Conservation (phyloP, 2,888 invertebrate species). For the Aethes cnicana region DNA sequence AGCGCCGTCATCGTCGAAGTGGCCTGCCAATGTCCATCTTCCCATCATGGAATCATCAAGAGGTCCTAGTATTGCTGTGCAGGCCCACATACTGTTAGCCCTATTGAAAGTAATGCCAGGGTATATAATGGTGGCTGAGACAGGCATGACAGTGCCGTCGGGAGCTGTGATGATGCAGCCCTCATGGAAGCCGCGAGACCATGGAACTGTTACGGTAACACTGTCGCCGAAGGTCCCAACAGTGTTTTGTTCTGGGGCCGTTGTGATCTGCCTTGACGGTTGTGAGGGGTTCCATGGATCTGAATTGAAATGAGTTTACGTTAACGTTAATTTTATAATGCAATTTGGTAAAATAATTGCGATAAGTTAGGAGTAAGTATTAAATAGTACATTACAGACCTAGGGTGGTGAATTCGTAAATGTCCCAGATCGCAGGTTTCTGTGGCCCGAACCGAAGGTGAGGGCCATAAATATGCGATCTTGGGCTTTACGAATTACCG, state of each 20-base stretch:
- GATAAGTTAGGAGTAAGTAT: too few species aligned
- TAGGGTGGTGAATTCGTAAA: too few species aligned
- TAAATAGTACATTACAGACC: too few species aligned
- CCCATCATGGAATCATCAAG: constrained; percentile 24
- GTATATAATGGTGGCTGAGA: constrained; percentile 10
- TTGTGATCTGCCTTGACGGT: constrained; percentile 11
- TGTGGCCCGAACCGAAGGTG: too few species aligned
- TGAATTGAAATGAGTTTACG: background rate
- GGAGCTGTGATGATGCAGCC: constrained; percentile 24
- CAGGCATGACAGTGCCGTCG: constrained; percentile 27
- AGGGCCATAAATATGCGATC: too few species aligned
- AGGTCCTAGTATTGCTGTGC: constrained; percentile 20
- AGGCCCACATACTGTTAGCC: constrained; percentile 13
- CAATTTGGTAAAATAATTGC: too few species aligned
- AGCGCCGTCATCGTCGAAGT: constrained; percentile 15
- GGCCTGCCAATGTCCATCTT: constrained; percentile 16
- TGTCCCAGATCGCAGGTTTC: too few species aligned
- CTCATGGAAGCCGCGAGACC: constrained; percentile 7
- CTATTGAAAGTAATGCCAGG: constrained; percentile 18
- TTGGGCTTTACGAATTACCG: too few species aligned
- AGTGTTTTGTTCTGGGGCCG: constrained; percentile 22
- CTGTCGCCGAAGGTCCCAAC: constrained; percentile 20
- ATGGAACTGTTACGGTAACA: constrained; percentile 1
- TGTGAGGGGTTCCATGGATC: constrained; percentile 23
- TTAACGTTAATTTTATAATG: too few species aligned